Base-by-base conservation (phyloP, 1,140 invertebrate species). In the Drosophila tropicalis region DNA sequence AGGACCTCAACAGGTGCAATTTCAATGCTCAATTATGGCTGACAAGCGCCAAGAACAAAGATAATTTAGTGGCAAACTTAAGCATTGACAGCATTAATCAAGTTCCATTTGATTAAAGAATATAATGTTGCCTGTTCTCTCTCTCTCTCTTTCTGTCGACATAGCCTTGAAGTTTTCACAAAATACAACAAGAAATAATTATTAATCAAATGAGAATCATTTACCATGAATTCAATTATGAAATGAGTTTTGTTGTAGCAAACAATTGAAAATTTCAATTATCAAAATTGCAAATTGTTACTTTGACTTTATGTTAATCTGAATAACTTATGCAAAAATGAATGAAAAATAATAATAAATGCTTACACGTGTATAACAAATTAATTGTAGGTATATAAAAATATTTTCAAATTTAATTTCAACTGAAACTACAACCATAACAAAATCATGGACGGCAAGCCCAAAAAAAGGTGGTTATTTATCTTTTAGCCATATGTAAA, bases 41-140 rank as follows among this genome's bases (percentile, higher is more conserved):
- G 66, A 76, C 73, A 70, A 54, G 51, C 51, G 55, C 32, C 32
- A 58, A 58, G 32, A 32, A 61, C 17, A 51, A 51, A 40, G 41
- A 64, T 76, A 76, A 76, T 76, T 76, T 60, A 70, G 44, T 75
- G 72, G 55, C 34, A 47, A 57, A 15, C 41, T 61, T 41, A 36
- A 40, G 62, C 17, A 51, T 7, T 66, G 57, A 70, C 72, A 67
- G 44, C 34, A 29, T 62, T 76, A 69, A 76, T 76, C 41, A 76
- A 63, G 55, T 70, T 22, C 13, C 40, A 13, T 13, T 62, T 39
- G 60, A 76, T 76, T 76, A 73, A 76, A 62, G 58, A 58, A 63
- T 40, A 44, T 61, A 58, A 41, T 62, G 44, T 55, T 51, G 36
- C n/a, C 13, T 60, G 9, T 22, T 56, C 5, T 56, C 22, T 47